Conservation (phyloP, 2,113 vertebrate species). For the Chelonoidis abingdonii region DNA sequence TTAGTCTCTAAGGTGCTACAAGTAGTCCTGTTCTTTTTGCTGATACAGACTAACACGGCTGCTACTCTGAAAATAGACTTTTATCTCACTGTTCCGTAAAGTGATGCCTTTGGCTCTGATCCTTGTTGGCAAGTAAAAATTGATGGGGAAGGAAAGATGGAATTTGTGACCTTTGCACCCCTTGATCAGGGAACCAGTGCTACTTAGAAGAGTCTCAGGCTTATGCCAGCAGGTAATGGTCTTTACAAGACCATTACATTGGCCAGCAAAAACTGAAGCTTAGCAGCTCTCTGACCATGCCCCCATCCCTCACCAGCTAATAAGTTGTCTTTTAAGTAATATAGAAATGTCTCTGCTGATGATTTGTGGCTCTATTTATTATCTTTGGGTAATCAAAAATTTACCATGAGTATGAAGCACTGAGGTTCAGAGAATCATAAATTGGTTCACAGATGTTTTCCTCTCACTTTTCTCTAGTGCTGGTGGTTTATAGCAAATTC, state of each 20-base stretch:
- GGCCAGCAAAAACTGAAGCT: neutral
- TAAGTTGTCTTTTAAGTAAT: neutral
- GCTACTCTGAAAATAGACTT: neutral
- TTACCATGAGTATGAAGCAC: neutral
- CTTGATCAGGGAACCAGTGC: neutral
- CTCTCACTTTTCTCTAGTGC: neutral
- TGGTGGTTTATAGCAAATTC: neutral
- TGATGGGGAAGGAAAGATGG: neutral
- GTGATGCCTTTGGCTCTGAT: neutral
- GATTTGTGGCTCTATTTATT: neutral
- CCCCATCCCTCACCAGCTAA: neutral
- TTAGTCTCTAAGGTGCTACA: no score
- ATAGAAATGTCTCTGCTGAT: neutral
- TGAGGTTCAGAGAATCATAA: neutral
- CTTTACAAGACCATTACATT: no score
- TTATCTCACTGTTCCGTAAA: neutral
- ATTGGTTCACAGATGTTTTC: neutral
- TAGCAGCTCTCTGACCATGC: neutral
- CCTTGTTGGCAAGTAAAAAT: neutral
- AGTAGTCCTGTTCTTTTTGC: no score
- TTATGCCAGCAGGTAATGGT: no score
- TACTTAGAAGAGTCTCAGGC: neutral
- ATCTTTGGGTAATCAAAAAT: neutral
- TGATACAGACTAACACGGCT: no score
- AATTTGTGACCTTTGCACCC: neutral